Evolutionary conservation across 1,140 invertebrate species (phyloP).

Genomic region (Odontomachus brunneus): DNA sequence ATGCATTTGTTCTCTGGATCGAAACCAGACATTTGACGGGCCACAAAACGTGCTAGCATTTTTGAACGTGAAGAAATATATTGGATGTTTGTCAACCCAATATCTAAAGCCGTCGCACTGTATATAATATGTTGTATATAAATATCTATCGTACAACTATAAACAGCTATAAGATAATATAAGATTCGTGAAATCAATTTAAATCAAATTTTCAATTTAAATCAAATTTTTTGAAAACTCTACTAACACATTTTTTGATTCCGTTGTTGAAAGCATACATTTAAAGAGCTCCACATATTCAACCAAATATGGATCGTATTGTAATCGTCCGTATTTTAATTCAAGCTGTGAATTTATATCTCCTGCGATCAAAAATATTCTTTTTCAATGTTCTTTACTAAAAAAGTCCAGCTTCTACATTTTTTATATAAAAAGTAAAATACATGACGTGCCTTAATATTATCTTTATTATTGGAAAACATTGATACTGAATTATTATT

Average conservation of each 20-base stretch:
- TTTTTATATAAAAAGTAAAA: too few species aligned
- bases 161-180: too few species aligned
- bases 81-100: conserved; percentile 65
- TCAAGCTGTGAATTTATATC: conserved; percentile 70
- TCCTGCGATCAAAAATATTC: conserved; percentile 60
- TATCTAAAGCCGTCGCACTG: conserved; percentile 24
- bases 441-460: neutral
- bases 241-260: conserved; percentile 57
- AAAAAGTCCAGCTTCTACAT: neutral
- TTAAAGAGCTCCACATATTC: conserved; percentile 73
- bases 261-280: conserved; percentile 70
- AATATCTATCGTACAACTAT: neutral
- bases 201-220: too few species aligned
- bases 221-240: neutral
- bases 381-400: conserved; percentile 50
- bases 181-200: too few species aligned
- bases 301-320: conserved; percentile 71
- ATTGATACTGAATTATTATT: neutral
- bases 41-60: conserved; percentile 85
- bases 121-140: neutral
- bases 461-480: neutral
- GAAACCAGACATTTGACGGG: conserved; percentile 85
- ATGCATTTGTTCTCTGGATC: conserved; percentile 81
- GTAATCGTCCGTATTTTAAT: conserved; percentile 74
- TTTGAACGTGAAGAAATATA: conserved; percentile 77